A percentile compares a stretch with the other conserved stretches of the same genome.
Conservation (phyloP, 2,113 vertebrate genomes). For the Arothron firmamentum region DNA sequence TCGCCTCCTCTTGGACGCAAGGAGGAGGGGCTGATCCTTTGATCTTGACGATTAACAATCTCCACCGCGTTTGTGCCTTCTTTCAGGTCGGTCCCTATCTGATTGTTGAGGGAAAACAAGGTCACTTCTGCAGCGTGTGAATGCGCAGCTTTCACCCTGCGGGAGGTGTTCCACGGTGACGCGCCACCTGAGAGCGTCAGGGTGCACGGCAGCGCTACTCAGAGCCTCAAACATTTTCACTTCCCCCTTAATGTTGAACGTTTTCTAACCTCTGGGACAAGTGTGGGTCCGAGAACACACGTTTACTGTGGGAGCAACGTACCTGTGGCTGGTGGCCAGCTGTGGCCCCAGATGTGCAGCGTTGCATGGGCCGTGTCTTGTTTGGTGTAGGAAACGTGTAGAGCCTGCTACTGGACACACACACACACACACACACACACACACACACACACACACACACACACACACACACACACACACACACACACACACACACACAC, state of each 20-base stretch:
- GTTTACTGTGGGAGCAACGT: constrained; percentile 18
- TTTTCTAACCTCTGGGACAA: constrained; percentile 13
- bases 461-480: constrained; percentile 36
- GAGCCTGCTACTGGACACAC: constrained; percentile 55
- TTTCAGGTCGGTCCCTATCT: constrained; percentile 1
- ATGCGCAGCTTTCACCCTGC: not conserved
- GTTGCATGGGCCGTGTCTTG: constrained; percentile 57
- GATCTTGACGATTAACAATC: constrained; percentile 23
- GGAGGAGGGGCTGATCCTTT: constrained; percentile 15
- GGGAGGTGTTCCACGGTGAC: constrained; percentile 8
- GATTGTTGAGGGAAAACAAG: constrained; percentile 3
- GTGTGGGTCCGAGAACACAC: constrained; percentile 2
- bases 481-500: not conserved
- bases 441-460: not conserved
- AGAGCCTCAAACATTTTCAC: constrained; percentile 19
- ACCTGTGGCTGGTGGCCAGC: constrained; percentile 58
- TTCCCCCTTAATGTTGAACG: not conserved
- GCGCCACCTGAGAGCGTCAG: constrained; percentile 10
- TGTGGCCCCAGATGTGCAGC: constrained; percentile 59
- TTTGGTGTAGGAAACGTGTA: constrained; percentile 46
- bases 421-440: constrained; percentile 31
- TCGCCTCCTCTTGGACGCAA: too few species aligned
- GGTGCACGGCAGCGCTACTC: constrained; percentile 8
- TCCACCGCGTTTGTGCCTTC: constrained; percentile 4
- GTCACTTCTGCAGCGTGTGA: not conserved